These are phyloP conservation scores for Heteromyza rotundicornis DNA, from an alignment of 2,888 invertebrate genomes.

Conservation along the genomic window DNA sequence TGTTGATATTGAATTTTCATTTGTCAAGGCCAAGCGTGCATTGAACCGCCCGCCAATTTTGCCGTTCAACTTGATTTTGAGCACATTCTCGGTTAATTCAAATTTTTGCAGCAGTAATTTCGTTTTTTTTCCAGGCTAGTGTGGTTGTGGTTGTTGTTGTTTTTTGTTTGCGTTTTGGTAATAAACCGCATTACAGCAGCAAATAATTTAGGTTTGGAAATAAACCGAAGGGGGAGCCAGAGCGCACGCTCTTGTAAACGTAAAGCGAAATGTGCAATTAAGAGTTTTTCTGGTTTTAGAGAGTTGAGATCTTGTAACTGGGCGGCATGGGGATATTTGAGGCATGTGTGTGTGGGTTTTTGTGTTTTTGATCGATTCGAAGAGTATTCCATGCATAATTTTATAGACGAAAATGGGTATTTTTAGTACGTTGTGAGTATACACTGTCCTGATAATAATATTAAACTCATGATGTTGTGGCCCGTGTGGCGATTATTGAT, in stretches of 20 bases:
- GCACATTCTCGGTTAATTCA: slow-evolving; percentile 26
- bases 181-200: slow-evolving; percentile 22
- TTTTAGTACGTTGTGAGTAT: too few relatives aligned
- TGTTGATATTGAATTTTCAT: slow-evolving; percentile 43
- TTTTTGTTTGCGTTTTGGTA: slow-evolving; percentile 21
- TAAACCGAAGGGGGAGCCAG: slow-evolving; percentile 20
- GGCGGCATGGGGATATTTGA: too few relatives aligned
- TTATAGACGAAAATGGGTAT: too few relatives aligned
- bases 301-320: too few relatives aligned
- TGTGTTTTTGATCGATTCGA: too few relatives aligned
- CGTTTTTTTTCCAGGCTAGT: slow-evolving; percentile 7
- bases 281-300: too few relatives aligned
- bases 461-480: too few relatives aligned
- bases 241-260: slow-evolving; percentile 3
- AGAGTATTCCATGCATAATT: too few relatives aligned
- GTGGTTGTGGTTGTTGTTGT: slow-evolving; percentile 7
- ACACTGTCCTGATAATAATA: too few relatives aligned
- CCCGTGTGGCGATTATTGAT: too few relatives aligned
- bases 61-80: slow-evolving; percentile 6
- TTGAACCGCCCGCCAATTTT: slow-evolving; percentile 30
- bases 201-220: slow-evolving; percentile 9
- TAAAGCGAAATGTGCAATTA: slow-evolving; percentile 21
- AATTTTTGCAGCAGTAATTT: too few relatives aligned
- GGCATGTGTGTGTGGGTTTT: too few relatives aligned
- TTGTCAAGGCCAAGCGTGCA: slow-evolving; percentile 43